Conservation (phyloP, 2,113 vertebrate species). For the Acrocephalus arundinaceus region DNA sequence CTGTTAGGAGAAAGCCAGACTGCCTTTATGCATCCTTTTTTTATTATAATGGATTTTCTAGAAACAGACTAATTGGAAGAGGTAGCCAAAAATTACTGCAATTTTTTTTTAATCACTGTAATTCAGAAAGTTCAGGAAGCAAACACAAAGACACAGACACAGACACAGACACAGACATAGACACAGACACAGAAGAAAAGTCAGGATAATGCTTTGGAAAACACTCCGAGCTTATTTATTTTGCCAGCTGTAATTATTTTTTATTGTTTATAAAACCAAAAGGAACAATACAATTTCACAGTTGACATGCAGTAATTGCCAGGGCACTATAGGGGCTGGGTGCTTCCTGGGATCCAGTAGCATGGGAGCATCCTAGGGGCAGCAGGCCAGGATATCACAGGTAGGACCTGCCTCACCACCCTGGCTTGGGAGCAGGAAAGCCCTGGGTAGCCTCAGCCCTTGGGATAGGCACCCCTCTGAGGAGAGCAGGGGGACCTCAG, state of each 20-base stretch:
- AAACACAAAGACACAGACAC: too few species aligned
- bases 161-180: background rate
- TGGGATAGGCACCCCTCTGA: background rate
- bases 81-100: background rate
- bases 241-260: background rate
- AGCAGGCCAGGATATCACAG: background rate
- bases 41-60: background rate
- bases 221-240: background rate
- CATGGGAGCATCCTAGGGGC: background rate
- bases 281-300: background rate
- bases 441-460: background rate
- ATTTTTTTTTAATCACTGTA: background rate
- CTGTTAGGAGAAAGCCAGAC: background rate
- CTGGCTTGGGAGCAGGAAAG: background rate
- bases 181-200: background rate
- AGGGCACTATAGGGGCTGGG: background rate
- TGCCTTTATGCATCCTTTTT: background rate
- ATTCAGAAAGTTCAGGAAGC: background rate
- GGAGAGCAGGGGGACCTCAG: background rate
- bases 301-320: background rate
- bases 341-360: background rate
- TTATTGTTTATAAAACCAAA: background rate
- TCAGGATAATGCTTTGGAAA: background rate
- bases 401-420: background rate
- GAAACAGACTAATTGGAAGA: background rate